phyloP scores from a whole-genome alignment of 2,113 vertebrate species.

The Barbus barbus region DNA sequence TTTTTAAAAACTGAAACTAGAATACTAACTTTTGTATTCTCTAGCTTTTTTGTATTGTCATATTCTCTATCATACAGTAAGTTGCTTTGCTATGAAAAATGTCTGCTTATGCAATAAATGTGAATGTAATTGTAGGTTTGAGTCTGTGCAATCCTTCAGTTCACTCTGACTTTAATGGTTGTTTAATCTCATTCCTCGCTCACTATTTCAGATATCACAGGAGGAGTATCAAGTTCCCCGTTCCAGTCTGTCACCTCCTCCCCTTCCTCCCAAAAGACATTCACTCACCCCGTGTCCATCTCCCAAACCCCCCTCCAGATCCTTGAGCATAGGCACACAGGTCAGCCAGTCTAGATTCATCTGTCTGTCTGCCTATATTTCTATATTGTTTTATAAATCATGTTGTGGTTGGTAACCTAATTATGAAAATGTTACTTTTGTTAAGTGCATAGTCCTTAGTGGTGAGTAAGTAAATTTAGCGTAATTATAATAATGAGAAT shows the following conservation, averaged over 20 bases:
- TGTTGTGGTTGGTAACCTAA: background rate
- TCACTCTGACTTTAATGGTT: background rate
- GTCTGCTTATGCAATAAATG: background rate
- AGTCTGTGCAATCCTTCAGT: background rate
- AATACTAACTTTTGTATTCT: too few relatives aligned
- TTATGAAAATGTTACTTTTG: background rate
- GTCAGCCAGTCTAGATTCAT: conserved; percentile 28
- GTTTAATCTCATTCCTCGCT: background rate
- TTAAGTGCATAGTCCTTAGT: background rate
- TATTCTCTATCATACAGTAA: background rate
- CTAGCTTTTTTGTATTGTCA: background rate
- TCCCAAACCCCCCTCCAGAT: conserved; percentile 9
- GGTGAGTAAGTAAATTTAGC: background rate
- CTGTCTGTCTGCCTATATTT: conserved; percentile 2
- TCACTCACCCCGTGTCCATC: conserved; percentile 27
- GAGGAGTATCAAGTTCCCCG: conserved; percentile 61
- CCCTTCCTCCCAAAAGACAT: conserved; percentile 64
- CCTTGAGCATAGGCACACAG: conserved; percentile 1
- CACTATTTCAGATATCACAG: conserved; percentile 59
- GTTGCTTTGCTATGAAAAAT: background rate
- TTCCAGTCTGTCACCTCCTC: conserved; percentile 52
- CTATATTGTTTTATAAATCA: background rate
- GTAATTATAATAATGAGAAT: background rate
- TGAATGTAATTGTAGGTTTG: background rate
- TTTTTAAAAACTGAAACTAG: background rate